Percentiles rank a stretch among this genome's conserved stretches.
Evolutionary conservation across 2,797 vertebrate species (phyloP).

Genomic region (Enteromius thamalakanensis): DNA sequence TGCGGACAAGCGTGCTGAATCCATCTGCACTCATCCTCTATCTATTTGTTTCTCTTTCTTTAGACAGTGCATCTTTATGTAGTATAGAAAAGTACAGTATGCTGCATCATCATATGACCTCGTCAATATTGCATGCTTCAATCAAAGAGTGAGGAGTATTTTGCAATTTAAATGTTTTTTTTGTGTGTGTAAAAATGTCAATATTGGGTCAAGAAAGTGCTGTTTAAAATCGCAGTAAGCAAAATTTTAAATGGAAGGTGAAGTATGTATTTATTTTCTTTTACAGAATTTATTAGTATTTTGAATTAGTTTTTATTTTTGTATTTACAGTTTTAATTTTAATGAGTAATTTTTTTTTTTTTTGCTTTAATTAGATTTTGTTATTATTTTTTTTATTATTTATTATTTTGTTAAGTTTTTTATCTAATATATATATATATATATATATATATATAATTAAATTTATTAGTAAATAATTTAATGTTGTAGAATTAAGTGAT

Average conservation of each 20-base stretch:
- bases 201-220: neutral
- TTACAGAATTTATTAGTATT: neutral
- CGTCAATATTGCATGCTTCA: neutral
- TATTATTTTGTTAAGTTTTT: no score
- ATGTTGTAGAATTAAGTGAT: no score
- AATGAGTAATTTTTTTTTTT: neutral
- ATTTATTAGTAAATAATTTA: no score
- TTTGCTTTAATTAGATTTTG: neutral
- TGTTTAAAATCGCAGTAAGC: neutral
- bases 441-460: no score
- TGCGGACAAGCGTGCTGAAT: conserved; percentile 66
- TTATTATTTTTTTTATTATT: neutral
- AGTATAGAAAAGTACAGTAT: neutral
- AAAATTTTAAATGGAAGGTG: neutral
- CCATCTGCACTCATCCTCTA: conserved; percentile 65
- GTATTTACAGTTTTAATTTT: neutral
- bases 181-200: neutral
- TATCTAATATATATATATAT: no score
- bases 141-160: neutral
- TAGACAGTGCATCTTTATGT: neutral
- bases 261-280: neutral
- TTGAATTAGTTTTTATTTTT: neutral
- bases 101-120: neutral
- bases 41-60: neutral
- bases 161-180: neutral